phyloP scores from a whole-genome alignment of 2,888 invertebrate species.

The Serripes groenlandicus region DNA sequence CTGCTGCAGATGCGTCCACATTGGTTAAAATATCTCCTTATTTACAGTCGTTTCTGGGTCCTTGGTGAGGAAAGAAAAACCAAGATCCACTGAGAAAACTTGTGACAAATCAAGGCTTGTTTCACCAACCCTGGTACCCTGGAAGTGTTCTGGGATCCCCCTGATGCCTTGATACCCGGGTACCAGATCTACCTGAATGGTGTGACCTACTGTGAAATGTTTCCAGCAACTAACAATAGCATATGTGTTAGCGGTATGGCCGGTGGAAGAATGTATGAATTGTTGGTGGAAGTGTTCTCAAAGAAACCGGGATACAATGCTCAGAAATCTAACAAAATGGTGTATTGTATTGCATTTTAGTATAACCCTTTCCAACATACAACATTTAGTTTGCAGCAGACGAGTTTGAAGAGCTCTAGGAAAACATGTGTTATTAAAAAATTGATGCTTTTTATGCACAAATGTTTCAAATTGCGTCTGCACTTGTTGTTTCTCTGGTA shows the following conservation, averaged over 20 bases:
- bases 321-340: constrained; percentile 85
- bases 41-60: constrained; percentile 81
- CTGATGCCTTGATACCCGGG: constrained; percentile 77
- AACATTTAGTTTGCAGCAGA: too few species aligned
- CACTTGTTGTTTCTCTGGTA: too few species aligned
- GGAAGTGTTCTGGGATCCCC: constrained; percentile 85
- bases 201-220: constrained; percentile 84
- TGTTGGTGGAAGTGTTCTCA: constrained; percentile 82
- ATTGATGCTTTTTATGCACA: too few species aligned
- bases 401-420: too few species aligned
- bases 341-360: too few species aligned
- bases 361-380: too few species aligned
- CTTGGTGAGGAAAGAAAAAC: constrained; percentile 70
- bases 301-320: constrained; percentile 77
- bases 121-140: constrained; percentile 84
- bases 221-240: constrained; percentile 81
- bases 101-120: constrained; percentile 82
- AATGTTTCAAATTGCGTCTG: too few species aligned
- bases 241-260: constrained; percentile 85
- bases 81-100: constrained; percentile 56
- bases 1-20: too few species aligned
- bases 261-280: constrained; percentile 83
- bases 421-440: too few species aligned
- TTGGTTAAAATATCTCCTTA: too few species aligned
- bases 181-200: constrained; percentile 86